Percentiles rank a stretch among this genome's conserved stretches.
These are phyloP conservation scores for Plagodis dolabraria DNA, from an alignment of 2,888 invertebrate species.

Conservation along the genomic window DNA sequence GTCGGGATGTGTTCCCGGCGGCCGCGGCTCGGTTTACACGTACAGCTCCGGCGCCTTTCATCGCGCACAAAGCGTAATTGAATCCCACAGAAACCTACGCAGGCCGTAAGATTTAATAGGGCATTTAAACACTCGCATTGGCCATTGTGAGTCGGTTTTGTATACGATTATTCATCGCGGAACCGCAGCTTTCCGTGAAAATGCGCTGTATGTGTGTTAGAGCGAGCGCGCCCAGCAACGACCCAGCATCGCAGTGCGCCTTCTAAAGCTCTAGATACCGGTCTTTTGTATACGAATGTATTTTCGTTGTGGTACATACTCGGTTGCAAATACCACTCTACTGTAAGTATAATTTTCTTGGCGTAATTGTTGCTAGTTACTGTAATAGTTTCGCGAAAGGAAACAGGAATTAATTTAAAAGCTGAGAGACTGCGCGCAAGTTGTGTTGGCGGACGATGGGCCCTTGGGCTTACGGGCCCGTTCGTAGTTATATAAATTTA, in stretches of 20 bases:
- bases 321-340: conserved; percentile 36
- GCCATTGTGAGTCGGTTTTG: conserved; percentile 81
- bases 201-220: conserved; percentile 66
- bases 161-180: conserved; percentile 80
- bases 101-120: conserved; percentile 83
- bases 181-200: conserved; percentile 76
- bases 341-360: conserved; percentile 41
- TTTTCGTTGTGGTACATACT: conserved; percentile 46
- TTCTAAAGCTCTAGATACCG: conserved; percentile 55
- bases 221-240: conserved; percentile 61
- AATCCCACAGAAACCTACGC: conserved; percentile 84
- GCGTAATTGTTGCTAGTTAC: conserved; percentile 48
- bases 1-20: conserved; percentile 80
- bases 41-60: conserved; percentile 80
- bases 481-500: conserved; percentile 58
- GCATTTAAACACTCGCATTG: conserved; percentile 85
- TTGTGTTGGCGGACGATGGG: conserved; percentile 55
- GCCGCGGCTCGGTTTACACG: conserved; percentile 80
- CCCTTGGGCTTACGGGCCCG: conserved; percentile 48
- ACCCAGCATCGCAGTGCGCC: conserved; percentile 54
- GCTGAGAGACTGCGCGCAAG: conserved; percentile 50
- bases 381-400: conserved; percentile 43
- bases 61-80: conserved; percentile 84
- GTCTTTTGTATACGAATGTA: conserved; percentile 45
- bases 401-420: conserved; percentile 54